Percentiles rank a stretch among this genome's conserved stretches.
Conservation (phyloP, 1,140 invertebrate species). For the Papilio machaon region DNA sequence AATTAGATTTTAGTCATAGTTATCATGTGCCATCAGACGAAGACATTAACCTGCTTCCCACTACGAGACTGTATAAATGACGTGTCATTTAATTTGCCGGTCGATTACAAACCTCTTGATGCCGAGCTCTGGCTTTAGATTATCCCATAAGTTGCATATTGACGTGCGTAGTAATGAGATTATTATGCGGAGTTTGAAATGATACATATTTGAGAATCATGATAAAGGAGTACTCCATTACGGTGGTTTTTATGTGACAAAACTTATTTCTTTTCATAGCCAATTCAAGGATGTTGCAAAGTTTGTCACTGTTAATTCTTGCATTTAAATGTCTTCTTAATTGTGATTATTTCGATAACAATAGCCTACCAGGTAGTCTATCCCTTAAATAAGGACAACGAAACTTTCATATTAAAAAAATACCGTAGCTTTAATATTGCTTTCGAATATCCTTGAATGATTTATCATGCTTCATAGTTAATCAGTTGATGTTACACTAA, state of each 20-base stretch:
- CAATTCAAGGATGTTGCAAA: not conserved
- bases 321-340: not conserved
- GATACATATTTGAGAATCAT: not conserved
- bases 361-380: not conserved
- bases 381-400: not conserved
- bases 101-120: conserved; percentile 1
- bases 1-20: too few species aligned
- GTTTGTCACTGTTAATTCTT: not conserved
- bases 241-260: too few species aligned
- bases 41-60: not conserved
- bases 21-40: not conserved
- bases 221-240: too few species aligned
- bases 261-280: not conserved
- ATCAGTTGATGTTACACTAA: conserved; percentile 2
- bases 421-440: not conserved
- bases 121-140: not conserved
- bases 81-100: conserved; percentile 8
- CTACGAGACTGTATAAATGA: not conserved
- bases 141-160: not conserved
- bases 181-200: not conserved
- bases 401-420: not conserved
- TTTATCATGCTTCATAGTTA: not conserved
- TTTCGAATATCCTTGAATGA: not conserved
- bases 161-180: not conserved
- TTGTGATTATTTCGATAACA: not conserved